phyloP scores from a whole-genome alignment of 1,140 invertebrate species.

The Cephus cinctus region DNA sequence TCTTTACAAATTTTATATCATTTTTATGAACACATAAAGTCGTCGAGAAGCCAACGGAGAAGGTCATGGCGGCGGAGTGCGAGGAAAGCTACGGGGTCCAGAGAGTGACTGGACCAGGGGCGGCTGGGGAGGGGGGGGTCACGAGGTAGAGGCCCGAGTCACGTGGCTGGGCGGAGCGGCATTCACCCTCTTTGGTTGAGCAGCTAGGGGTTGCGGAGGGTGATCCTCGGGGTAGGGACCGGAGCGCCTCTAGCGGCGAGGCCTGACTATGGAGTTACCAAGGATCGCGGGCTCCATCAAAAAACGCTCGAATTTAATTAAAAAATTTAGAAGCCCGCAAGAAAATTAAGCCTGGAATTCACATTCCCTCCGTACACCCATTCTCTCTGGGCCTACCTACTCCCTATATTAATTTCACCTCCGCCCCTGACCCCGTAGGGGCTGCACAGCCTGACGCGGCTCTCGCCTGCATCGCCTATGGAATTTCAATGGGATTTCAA shows the following conservation, averaged over 20 bases:
- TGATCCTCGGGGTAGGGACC: slow-evolving; percentile 5
- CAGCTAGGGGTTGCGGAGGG: slow-evolving; percentile 13
- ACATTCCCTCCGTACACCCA: too few species aligned
- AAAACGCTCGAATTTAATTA: slow-evolving; percentile 22
- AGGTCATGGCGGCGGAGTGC: neutral
- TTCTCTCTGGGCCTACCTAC: too few species aligned
- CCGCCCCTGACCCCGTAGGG: too few species aligned
- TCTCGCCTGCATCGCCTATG: too few species aligned
- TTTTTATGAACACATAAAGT: slow-evolving; percentile 57
- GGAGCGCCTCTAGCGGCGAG: neutral
- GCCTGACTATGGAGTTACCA: too few species aligned
- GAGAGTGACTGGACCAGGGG: slow-evolving; percentile 3
- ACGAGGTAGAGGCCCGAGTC: slow-evolving; percentile 17
- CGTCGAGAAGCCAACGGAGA: slow-evolving; percentile 42
- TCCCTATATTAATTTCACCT: too few species aligned
- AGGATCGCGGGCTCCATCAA: slow-evolving; percentile 10
- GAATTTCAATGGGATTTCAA: too few species aligned
- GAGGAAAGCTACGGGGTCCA: neutral
- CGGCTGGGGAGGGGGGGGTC: slow-evolving; percentile 16
- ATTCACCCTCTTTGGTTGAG: slow-evolving; percentile 26
- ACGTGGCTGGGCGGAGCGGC: slow-evolving; percentile 44
- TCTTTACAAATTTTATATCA: slow-evolving; percentile 58
- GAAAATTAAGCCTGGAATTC: slow-evolving; percentile 12
- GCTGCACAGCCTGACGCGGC: too few species aligned
- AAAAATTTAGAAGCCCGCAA: slow-evolving; percentile 19